phyloP scores from a whole-genome alignment of 1,140 invertebrate species.

The Aleiodes sp. region DNA sequence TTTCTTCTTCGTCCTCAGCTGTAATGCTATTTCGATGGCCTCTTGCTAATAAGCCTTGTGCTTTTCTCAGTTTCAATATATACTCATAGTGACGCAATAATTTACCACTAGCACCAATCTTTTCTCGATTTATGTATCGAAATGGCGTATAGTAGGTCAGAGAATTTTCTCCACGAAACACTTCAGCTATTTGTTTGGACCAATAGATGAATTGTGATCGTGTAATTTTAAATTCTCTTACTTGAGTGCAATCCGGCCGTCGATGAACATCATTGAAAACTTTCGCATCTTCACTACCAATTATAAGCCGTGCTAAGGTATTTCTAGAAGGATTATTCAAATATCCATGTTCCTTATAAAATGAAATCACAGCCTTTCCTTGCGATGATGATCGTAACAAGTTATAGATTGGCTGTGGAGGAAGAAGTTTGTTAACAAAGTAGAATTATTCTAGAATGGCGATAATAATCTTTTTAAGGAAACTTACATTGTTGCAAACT shows the following conservation, averaged over 20 bases:
- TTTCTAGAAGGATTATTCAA: background rate
- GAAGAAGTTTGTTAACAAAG: too few relatives aligned
- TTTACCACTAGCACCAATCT: background rate
- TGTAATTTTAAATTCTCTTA: background rate
- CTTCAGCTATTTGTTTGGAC: background rate
- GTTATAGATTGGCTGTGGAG: background rate
- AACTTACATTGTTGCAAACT: background rate
- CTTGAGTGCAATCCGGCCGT: background rate
- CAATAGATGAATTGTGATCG: background rate
- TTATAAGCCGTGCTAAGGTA: background rate
- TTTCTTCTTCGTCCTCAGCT: background rate
- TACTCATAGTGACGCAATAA: background rate
- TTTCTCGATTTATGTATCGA: background rate
- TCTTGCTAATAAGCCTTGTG: background rate
- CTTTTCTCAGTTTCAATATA: background rate
- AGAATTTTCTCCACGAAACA: background rate
- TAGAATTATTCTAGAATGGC: too few relatives aligned
- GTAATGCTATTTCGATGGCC: background rate
- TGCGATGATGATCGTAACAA: background rate
- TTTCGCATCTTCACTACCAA: background rate
- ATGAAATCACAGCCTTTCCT: background rate
- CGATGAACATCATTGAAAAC: background rate
- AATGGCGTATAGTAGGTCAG: background rate
- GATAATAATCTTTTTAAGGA: too few relatives aligned
- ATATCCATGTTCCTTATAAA: background rate